Evolutionary conservation across 2,797 vertebrate species (phyloP).

Genomic region (Choloepus didactylus): DNA sequence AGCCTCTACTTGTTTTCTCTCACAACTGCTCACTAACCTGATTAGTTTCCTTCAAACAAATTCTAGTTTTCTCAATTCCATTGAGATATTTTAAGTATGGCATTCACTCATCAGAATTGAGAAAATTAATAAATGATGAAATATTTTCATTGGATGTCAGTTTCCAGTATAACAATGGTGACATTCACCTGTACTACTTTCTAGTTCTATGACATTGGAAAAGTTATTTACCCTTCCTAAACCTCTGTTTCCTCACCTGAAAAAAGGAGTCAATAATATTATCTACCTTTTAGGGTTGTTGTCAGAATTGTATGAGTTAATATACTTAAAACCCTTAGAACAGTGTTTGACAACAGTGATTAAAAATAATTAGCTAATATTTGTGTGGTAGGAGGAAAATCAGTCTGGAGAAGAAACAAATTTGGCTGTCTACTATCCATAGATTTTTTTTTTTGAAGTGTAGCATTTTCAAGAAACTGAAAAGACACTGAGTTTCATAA

Average conservation of each 20-base stretch:
- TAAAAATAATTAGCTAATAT: not conserved
- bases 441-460: not conserved
- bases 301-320: not conserved
- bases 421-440: too few species aligned
- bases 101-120: slow-evolving; percentile 36
- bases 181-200: not conserved
- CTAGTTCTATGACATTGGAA: not conserved
- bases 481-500: slow-evolving; percentile 57
- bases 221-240: not conserved
- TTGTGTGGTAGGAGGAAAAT: not conserved
- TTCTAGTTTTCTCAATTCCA: not conserved
- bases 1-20: not conserved
- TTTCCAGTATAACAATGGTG: slow-evolving; percentile 27
- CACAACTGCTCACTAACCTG: not conserved
- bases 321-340: not conserved
- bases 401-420: not conserved
- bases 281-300: not conserved
- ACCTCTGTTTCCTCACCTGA: not conserved
- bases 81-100: not conserved
- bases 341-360: not conserved
- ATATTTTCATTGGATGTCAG: not conserved
- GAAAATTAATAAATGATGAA: not conserved
- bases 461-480: slow-evolving; percentile 53
- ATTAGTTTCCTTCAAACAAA: not conserved
- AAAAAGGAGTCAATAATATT: not conserved